Conservation (phyloP, 2,888 invertebrate genomes). For the Leptinotarsa peninsularis region DNA sequence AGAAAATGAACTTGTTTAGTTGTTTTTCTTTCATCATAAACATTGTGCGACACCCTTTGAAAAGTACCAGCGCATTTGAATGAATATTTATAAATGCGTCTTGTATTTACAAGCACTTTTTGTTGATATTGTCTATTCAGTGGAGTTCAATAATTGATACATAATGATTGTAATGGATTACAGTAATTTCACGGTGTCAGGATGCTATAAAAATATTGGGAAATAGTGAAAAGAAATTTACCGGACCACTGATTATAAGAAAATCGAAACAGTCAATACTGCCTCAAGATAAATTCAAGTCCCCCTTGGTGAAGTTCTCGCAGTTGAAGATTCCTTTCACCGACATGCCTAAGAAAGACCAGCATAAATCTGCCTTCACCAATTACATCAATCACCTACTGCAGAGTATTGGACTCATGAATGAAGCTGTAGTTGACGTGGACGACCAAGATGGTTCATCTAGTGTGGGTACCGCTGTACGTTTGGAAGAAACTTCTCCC, state of each 20-base stretch:
- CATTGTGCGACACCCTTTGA: not conserved
- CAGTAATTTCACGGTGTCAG: slow-evolving; percentile 65
- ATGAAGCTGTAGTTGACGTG: slow-evolving; percentile 36
- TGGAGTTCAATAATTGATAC: slow-evolving; percentile 2
- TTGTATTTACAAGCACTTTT: slow-evolving; percentile 1
- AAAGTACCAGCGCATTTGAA: slow-evolving; percentile 2
- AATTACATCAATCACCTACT: slow-evolving; percentile 34
- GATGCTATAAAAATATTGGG: slow-evolving; percentile 62
- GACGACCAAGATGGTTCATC: slow-evolving; percentile 32
- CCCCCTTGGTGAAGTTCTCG: slow-evolving; percentile 45
- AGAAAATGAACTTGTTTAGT: slow-evolving; percentile 17
- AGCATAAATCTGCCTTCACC: slow-evolving; percentile 35
- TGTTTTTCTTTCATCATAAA: slow-evolving; percentile 19
- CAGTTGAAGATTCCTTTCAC: slow-evolving; percentile 52
- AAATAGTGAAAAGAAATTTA: slow-evolving; percentile 50
- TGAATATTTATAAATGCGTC: not conserved
- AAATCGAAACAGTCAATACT: slow-evolving; percentile 36
- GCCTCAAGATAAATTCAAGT: slow-evolving; percentile 51
- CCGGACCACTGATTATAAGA: slow-evolving; percentile 56
- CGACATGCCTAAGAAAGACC: slow-evolving; percentile 32
- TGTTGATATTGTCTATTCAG: not conserved
- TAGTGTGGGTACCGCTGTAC: slow-evolving; percentile 11
- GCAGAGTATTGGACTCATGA: slow-evolving; percentile 36
- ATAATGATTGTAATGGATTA: slow-evolving; percentile 53
- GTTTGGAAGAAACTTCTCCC: slow-evolving; percentile 20